These are phyloP conservation scores for Ernsta delagoae DNA, from an alignment of 2,888 invertebrate species.

Conservation along the genomic window DNA sequence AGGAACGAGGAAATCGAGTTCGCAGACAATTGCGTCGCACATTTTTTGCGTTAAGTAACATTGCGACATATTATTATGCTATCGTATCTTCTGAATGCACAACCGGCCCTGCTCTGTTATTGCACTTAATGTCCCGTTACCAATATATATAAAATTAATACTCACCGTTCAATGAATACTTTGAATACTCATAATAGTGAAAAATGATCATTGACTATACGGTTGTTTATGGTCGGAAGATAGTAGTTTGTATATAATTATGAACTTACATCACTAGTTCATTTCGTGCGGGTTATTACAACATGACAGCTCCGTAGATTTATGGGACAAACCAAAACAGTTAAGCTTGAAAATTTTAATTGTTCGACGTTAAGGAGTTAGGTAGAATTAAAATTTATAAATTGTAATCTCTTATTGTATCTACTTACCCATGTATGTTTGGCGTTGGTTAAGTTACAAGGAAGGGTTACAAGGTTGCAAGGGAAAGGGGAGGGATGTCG, in stretches of 20 bases:
- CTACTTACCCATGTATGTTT: conserved; percentile 1
- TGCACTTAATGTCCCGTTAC: conserved; percentile 64
- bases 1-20: too few relatives aligned
- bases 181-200: conserved; percentile 66
- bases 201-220: conserved; percentile 62
- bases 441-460: conserved; percentile 19
- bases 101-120: conserved; percentile 49
- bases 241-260: conserved; percentile 66
- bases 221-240: conserved; percentile 60
- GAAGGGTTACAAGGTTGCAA: too few relatives aligned
- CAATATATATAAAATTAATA: conserved; percentile 67
- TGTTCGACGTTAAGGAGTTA: conserved; percentile 36
- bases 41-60: conserved; percentile 19
- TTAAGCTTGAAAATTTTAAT: conserved; percentile 51
- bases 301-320: conserved; percentile 54
- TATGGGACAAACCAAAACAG: conserved; percentile 58
- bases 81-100: conserved; percentile 41
- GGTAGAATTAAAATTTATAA: neutral
- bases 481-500: conserved; percentile 26
- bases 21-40: too few relatives aligned
- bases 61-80: conserved; percentile 44
- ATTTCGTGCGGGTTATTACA: conserved; percentile 56
- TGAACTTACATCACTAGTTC: conserved; percentile 62
- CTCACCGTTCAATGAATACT: conserved; percentile 54
- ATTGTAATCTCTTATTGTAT: neutral